Percentiles rank a stretch among this genome's conserved stretches.
phyloP scores from a whole-genome alignment of 2,113 vertebrate genomes.

The Rynchops niger region DNA sequence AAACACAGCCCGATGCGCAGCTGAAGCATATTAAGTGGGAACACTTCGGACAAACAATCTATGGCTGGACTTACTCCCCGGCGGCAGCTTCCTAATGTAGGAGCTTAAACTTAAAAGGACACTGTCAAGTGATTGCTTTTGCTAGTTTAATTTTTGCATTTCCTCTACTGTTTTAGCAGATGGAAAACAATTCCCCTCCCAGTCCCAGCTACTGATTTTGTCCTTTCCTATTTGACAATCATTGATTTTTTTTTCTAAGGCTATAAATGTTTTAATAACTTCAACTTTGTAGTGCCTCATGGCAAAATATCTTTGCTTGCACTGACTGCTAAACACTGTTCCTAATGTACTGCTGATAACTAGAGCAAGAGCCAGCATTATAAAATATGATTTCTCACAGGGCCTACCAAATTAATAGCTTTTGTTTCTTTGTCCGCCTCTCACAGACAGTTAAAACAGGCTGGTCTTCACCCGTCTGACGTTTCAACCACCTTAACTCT shows the following conservation, averaged over 20 bases:
- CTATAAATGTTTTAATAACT: conserved; percentile 69
- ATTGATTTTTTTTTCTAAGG: conserved; percentile 44
- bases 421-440: not conserved
- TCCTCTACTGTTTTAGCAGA: conserved; percentile 8
- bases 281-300: conserved; percentile 54
- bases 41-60: not conserved
- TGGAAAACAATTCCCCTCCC: conserved; percentile 32
- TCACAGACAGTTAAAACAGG: not conserved
- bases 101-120: conserved; percentile 27
- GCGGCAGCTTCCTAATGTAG: not conserved
- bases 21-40: not conserved
- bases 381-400: conserved; percentile 10
- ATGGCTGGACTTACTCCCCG: not conserved
- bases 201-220: conserved; percentile 35
- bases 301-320: conserved; percentile 54
- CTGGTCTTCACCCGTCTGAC: not conserved
- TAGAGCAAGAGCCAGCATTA: not conserved
- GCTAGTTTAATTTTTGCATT: conserved; percentile 55
- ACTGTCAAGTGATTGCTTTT: not conserved
- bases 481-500: not conserved
- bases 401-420: conserved; percentile 15
- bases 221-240: conserved; percentile 56
- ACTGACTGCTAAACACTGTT: conserved; percentile 33
- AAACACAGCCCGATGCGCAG: not conserved
- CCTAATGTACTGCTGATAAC: conserved; percentile 29